Evolutionary conservation across 2,888 invertebrate genomes (phyloP).

Genomic region (Patella depressa): DNA sequence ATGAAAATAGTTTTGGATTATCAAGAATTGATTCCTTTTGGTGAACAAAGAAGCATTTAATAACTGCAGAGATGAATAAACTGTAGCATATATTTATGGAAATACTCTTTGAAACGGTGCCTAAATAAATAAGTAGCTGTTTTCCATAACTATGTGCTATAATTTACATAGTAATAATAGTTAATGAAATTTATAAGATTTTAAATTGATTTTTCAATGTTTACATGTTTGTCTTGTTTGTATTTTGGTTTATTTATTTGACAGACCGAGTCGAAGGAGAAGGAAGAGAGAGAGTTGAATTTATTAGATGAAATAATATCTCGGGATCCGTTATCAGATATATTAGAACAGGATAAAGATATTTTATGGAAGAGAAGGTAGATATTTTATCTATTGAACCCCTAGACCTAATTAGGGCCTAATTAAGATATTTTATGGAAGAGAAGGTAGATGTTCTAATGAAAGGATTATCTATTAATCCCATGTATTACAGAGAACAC

Average conservation of each 20-base stretch:
- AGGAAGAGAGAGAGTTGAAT: slow-evolving; percentile 46
- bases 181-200: background rate
- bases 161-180: too few species aligned
- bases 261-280: slow-evolving; percentile 28
- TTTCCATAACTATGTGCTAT: too few species aligned
- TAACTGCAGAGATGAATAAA: too few species aligned
- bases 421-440: slow-evolving; percentile 75
- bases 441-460: slow-evolving; percentile 56
- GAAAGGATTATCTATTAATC: too few species aligned
- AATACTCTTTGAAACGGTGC: too few species aligned
- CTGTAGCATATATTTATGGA: too few species aligned
- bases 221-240: background rate
- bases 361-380: slow-evolving; percentile 73
- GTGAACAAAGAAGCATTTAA: too few species aligned
- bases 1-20: too few species aligned
- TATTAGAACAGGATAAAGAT: slow-evolving; percentile 75
- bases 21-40: too few species aligned
- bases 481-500: too few species aligned
- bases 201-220: background rate
- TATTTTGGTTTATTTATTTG: background rate
- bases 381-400: background rate
- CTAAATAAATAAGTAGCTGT: too few species aligned
- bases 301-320: slow-evolving; percentile 68
- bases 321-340: slow-evolving; percentile 73
- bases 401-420: slow-evolving; percentile 69